Base-by-base conservation (phyloP, 2,113 vertebrate species). In the Indri indri region DNA sequence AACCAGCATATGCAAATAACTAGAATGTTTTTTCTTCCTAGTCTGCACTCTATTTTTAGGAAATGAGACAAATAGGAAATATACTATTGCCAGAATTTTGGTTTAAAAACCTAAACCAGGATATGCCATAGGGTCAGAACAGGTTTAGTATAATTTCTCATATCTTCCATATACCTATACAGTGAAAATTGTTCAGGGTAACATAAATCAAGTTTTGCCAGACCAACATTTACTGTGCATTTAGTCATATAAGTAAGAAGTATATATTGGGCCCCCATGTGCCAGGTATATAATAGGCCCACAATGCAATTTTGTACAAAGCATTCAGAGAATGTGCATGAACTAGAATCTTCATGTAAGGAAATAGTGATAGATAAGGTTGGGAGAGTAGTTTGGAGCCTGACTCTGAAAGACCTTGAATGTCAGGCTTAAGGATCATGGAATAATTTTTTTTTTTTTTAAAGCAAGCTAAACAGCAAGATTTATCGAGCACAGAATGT, bases 81-180 rank as follows among this genome's bases (percentile, higher is more conserved):
- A 74, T 14, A 57, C 5, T 32, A 3, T 96, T 70, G 27, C 50
- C 80, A 89, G 80, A 80, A 87, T 74, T 97, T 94, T 95, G 52
- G 23, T 70, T 89, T 94, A 76, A 93, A 97, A 94, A 89, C n/a
- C 40, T 32, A 94, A 96, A 74, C 22, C 40, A 81, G 47, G 30
- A 2, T 80, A 94, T 57, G 59, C 25, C 34, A 74, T 22, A 59
- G 16, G 13, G 13, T 94, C 81, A 54, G 30, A 77, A 79, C 37
- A 85, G 32, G 9, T 92, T 96, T 8, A 65, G 30, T 68, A 4
- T 82, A 71, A 66, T 96, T 70, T 88, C 52, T 88, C 47, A 83
- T 54, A 57, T 81, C 45, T 85, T 54, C 45, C 7, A 20, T 40
- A 77, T 25, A 63, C 13, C 23, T 59, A 22, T 70, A 54, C 10